Conservation (phyloP, 2,113 vertebrate genomes). For the Procapra przewalskii region DNA sequence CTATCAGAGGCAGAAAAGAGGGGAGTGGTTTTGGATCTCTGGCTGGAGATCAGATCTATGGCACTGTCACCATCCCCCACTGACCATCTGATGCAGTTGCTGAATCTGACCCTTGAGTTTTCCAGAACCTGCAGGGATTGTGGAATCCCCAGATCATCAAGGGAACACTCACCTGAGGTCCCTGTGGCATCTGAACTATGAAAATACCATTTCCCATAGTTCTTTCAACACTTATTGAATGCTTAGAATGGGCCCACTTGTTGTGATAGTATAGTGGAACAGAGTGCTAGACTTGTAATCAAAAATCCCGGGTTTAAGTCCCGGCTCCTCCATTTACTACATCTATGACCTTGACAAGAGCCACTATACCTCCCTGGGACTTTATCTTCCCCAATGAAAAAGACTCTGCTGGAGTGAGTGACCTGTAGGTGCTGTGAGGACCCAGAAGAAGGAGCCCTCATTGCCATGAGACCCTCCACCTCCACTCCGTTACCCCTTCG, state of each 20-base stretch:
- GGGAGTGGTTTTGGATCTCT: not conserved
- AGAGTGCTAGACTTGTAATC: not conserved
- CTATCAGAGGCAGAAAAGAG: not conserved
- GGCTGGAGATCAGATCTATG: not conserved
- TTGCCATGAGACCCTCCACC: not conserved
- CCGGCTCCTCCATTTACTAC: not conserved
- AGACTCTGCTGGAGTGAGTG: not conserved
- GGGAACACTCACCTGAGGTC: not conserved
- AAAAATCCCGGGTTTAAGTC: not conserved
- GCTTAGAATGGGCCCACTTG: not conserved
- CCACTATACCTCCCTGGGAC: not conserved
- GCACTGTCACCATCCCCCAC: not conserved
- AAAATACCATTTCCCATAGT: not conserved
- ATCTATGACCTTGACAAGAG: not conserved
- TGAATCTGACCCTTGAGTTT: not conserved
- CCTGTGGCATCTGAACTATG: not conserved
- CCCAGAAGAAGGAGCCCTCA: not conserved
- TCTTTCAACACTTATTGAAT: not conserved
- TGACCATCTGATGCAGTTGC: not conserved
- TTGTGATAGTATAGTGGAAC: not conserved
- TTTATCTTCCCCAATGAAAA: slow-evolving; percentile 5
- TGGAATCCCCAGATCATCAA: not conserved
- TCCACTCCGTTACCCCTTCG: not conserved
- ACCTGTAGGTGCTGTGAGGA: not conserved
- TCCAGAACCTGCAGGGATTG: not conserved